phyloP scores from a whole-genome alignment of 2,113 vertebrate genomes.

The Aegotheles bennettii region DNA sequence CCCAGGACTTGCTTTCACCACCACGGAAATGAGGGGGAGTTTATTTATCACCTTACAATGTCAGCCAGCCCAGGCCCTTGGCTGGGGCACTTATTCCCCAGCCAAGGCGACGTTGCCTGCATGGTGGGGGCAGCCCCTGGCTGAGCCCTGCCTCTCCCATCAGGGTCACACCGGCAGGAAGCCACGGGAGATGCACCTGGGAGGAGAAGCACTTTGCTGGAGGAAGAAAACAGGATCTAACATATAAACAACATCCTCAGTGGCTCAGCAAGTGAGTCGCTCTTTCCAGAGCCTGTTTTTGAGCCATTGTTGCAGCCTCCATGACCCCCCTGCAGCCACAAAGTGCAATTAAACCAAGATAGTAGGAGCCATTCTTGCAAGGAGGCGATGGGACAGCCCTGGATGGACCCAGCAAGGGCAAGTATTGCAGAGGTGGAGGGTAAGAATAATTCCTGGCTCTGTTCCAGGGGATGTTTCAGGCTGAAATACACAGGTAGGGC shows the following conservation, averaged over 20 bases:
- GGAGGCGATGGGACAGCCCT: neutral
- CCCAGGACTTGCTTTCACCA: neutral
- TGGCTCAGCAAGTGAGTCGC: constrained; percentile 48
- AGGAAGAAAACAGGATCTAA: constrained; percentile 83
- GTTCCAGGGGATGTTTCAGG: neutral
- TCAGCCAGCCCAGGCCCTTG: rapidly evolving
- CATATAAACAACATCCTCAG: constrained; percentile 80
- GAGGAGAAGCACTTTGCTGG: constrained; percentile 51
- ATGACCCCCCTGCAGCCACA: neutral
- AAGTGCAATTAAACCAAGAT: constrained; percentile 12
- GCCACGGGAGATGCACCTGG: constrained; percentile 73
- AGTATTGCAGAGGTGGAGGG: neutral
- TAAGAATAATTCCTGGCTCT: neutral
- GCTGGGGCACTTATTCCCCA: neutral
- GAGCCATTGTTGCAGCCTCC: constrained; percentile 29
- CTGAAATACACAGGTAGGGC: neutral
- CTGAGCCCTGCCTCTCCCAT: neutral
- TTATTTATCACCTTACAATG: rapidly evolving
- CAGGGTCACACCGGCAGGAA: constrained; percentile 38
- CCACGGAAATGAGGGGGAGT: rapidly evolving
- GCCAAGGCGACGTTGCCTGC: rapidly evolving
- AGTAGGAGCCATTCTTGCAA: neutral
- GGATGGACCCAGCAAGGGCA: neutral
- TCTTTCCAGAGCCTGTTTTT: constrained; percentile 57
- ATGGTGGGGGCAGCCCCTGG: rapidly evolving